Conservation (phyloP, 2,797 vertebrate genomes). For the Mionectes olivaceus region DNA sequence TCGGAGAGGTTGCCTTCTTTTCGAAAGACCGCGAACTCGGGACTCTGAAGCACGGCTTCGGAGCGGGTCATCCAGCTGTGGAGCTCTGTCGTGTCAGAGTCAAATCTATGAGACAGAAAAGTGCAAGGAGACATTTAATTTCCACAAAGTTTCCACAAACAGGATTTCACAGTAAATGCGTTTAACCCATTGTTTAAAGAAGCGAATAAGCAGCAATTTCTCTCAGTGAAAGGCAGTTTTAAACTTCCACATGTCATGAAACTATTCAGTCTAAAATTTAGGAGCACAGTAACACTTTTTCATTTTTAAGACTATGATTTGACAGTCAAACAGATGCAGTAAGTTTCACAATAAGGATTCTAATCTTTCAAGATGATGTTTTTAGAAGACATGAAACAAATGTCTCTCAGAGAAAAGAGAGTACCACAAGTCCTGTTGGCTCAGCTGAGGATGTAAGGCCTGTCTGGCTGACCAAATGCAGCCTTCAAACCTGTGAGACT, state of each 20-base stretch:
- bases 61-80: constrained; percentile 98
- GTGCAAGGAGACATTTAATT: neutral
- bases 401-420: neutral
- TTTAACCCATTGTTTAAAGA: neutral
- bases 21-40: constrained; percentile 89
- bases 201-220: neutral
- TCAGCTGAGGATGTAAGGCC: neutral
- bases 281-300: neutral
- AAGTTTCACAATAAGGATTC: neutral
- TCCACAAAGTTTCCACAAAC: neutral
- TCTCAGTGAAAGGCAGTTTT: neutral
- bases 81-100: constrained; percentile 95
- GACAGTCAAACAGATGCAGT: neutral
- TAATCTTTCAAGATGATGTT: neutral
- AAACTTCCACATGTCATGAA: neutral
- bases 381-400: neutral
- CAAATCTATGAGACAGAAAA: constrained; percentile 85
- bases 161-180: neutral
- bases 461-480: neutral
- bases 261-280: neutral
- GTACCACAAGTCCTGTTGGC: neutral
- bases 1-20: constrained; percentile 93
- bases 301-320: neutral
- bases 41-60: constrained; percentile 93
- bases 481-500: neutral